A percentile compares a stretch with the other conserved stretches of the same genome.
Evolutionary conservation across 2,113 vertebrate species (phyloP).

Genomic region (Tricholaema leucomelas): DNA sequence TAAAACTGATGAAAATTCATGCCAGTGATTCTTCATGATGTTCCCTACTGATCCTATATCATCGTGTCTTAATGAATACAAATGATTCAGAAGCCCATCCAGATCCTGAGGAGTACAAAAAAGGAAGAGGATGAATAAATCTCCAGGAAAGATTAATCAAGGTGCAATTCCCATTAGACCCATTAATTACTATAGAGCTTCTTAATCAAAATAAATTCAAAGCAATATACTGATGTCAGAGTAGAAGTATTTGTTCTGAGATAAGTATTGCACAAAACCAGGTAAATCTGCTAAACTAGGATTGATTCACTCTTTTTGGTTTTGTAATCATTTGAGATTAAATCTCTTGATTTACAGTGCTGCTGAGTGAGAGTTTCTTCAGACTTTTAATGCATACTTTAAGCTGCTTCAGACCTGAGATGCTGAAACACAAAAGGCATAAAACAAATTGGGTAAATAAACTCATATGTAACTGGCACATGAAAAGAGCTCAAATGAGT

Average conservation of each 20-base stretch:
- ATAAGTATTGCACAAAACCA: not conserved
- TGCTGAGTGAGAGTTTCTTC: not conserved
- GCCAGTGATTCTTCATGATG: not conserved
- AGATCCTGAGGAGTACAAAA: not conserved
- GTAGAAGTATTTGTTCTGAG: not conserved
- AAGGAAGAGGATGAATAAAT: not conserved
- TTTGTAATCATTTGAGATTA: not conserved
- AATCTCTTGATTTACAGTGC: not conserved
- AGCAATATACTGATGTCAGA: not conserved
- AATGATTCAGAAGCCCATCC: not conserved
- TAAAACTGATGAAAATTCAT: not conserved
- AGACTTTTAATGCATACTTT: not conserved
- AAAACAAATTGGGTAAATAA: not conserved
- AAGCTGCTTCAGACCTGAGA: not conserved
- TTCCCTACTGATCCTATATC: not conserved
- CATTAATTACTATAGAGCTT: slow-evolving; percentile 11
- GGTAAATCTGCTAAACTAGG: not conserved
- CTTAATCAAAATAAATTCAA: slow-evolving; percentile 18
- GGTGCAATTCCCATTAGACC: not conserved
- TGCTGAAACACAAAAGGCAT: not conserved
- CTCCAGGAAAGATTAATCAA: not conserved
- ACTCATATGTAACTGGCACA: not conserved
- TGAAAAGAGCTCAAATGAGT: not conserved
- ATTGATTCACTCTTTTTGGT: not conserved
- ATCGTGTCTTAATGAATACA: not conserved